A percentile compares a stretch with the other conserved stretches of the same genome.
phyloP scores from a whole-genome alignment of 1,140 invertebrate genomes.

The Oryzaephilus surinamensis region DNA sequence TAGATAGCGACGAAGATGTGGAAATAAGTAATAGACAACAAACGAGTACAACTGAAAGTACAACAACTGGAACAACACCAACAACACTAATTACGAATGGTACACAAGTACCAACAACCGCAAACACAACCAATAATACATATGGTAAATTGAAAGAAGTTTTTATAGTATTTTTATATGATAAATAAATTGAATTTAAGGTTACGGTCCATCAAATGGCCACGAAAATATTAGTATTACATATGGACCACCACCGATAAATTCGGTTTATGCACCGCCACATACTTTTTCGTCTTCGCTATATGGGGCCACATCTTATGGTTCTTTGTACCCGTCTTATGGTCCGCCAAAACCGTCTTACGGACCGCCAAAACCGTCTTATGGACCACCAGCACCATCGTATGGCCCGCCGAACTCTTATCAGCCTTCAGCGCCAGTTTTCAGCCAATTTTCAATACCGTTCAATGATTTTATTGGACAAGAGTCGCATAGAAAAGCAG shows the following conservation, averaged over 20 bases:
- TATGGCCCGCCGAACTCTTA: too few species aligned
- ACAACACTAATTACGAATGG: constrained; percentile 4
- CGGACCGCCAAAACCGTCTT: too few species aligned
- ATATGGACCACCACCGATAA: constrained; percentile 26
- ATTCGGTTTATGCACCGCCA: too few species aligned
- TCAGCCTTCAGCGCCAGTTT: too few species aligned
- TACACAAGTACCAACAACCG: constrained; percentile 2
- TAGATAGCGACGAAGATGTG: constrained; percentile 3
- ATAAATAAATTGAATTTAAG: constrained; percentile 7
- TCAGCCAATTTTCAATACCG: constrained; percentile 18
- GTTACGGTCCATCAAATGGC: constrained; percentile 30
- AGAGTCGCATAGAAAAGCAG: constrained; percentile 11
- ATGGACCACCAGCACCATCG: too few species aligned
- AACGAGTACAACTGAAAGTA: constrained; percentile 2
- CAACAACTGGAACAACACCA: constrained; percentile 5
- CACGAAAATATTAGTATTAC: constrained; percentile 32
- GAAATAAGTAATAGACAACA: constrained; percentile 5
- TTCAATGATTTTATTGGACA: constrained; percentile 19
- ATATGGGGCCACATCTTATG: too few species aligned
- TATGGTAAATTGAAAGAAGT: neutral
- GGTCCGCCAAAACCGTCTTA: too few species aligned
- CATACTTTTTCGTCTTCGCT: too few species aligned
- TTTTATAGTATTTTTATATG: constrained; percentile 1
- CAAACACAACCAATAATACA: constrained; percentile 1
- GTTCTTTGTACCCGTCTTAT: too few species aligned